Percentiles rank a stretch among this genome's conserved stretches.
phyloP scores from a whole-genome alignment of 2,888 invertebrate species.

The Tiphia femorata region DNA sequence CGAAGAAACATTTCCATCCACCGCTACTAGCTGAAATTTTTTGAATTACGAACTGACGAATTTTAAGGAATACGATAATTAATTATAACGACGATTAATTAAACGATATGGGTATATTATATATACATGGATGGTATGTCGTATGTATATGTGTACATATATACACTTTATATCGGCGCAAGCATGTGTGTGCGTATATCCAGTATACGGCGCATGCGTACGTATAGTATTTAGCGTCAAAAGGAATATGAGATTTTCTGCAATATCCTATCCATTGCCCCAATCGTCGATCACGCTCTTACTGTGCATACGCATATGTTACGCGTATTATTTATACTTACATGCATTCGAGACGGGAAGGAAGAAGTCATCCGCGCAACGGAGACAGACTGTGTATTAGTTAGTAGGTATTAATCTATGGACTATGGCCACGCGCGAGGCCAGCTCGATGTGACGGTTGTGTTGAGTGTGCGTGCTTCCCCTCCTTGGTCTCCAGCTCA shows the following conservation, averaged over 20 bases:
- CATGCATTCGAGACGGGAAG: conserved; percentile 35
- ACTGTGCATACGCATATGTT: conserved; percentile 38
- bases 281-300: conserved; percentile 15
- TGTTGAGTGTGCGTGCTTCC: conserved; percentile 67
- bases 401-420: conserved; percentile 61
- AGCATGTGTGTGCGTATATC: conserved; percentile 46
- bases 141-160: conserved; percentile 67
- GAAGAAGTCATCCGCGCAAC: conserved; percentile 46
- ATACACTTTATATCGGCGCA: conserved; percentile 56
- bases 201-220: conserved; percentile 38
- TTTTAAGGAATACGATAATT: conserved; percentile 51
- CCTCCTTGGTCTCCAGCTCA: conserved; percentile 47
- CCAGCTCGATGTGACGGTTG: conserved; percentile 68
- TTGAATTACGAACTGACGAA: conserved; percentile 51
- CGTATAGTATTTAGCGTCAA: conserved; percentile 31
- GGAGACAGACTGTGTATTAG: conserved; percentile 65
- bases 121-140: conserved; percentile 63
- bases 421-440: conserved; percentile 62
- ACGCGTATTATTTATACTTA: conserved; percentile 48
- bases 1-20: conserved; percentile 64
- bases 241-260: background rate
- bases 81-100: conserved; percentile 57
- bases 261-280: background rate
- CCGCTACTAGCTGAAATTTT: conserved; percentile 53
- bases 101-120: conserved; percentile 51